Conservation (phyloP, 2,888 invertebrate genomes). For the Sesamia inferens region DNA sequence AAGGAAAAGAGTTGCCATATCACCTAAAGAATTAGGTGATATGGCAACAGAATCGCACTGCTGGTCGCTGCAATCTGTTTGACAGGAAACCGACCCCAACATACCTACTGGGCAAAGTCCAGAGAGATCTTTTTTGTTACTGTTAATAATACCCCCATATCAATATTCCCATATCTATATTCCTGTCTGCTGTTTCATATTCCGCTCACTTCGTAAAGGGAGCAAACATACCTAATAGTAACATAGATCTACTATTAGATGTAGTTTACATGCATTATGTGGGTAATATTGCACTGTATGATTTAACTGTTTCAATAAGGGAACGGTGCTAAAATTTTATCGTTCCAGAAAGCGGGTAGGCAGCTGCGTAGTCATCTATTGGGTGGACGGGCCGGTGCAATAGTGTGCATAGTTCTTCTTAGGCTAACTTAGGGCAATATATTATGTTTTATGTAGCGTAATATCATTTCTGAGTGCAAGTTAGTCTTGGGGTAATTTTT, state of each 20-base stretch:
- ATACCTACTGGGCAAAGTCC: too few species aligned
- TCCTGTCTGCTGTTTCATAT: conserved; percentile 11
- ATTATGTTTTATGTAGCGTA: conserved; percentile 19
- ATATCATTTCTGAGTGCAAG: conserved; percentile 2
- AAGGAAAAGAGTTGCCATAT: too few species aligned
- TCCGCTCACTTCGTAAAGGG: conserved; percentile 21
- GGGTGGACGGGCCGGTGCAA: conserved; percentile 47
- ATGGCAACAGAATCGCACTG: too few species aligned
- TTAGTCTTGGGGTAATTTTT: neutral
- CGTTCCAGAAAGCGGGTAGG: conserved; percentile 69
- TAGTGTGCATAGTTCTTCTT: conserved; percentile 44
- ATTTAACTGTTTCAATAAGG: conserved; percentile 86
- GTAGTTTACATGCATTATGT: conserved; percentile 51
- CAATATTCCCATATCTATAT: neutral
- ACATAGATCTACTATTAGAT: conserved; percentile 37
- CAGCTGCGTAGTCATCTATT: conserved; percentile 67
- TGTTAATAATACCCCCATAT: neutral
- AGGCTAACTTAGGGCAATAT: conserved; percentile 40
- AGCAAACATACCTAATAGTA: neutral
- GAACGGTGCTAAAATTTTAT: conserved; percentile 85
- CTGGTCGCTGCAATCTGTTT: too few species aligned
- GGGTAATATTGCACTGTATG: conserved; percentile 68
- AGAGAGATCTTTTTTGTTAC: too few species aligned
- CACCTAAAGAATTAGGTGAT: too few species aligned
- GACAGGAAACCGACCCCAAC: too few species aligned